phyloP scores from a whole-genome alignment of 2,888 invertebrate species.

The Limnephilus lunatus region DNA sequence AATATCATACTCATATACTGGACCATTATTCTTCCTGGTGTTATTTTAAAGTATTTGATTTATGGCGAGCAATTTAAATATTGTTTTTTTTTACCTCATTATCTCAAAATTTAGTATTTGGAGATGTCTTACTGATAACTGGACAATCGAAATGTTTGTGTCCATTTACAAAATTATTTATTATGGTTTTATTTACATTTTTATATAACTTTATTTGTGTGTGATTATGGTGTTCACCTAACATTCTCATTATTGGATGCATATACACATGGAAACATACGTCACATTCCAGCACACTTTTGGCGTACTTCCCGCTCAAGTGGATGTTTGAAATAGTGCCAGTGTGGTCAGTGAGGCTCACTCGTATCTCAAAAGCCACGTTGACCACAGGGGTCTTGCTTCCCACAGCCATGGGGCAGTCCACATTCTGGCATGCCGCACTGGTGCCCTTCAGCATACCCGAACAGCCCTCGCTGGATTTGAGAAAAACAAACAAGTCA shows the following conservation, averaged over 20 bases:
- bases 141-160: too few relatives aligned
- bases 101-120: too few relatives aligned
- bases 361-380: constrained; percentile 78
- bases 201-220: not conserved
- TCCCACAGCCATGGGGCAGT: constrained; percentile 70
- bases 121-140: too few relatives aligned
- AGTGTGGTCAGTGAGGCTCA: constrained; percentile 83
- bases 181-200: too few relatives aligned
- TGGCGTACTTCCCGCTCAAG: constrained; percentile 78
- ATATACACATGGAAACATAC: constrained; percentile 71
- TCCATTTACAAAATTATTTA: too few relatives aligned
- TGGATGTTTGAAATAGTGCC: constrained; percentile 80
- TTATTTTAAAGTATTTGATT: too few relatives aligned
- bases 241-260: not conserved
- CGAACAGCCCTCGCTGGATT: constrained; percentile 67
- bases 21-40: too few relatives aligned
- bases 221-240: not conserved
- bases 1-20: too few relatives aligned
- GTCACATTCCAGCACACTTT: constrained; percentile 78
- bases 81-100: too few relatives aligned
- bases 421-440: constrained; percentile 70
- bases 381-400: constrained; percentile 69
- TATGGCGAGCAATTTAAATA: too few relatives aligned
- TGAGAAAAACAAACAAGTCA: constrained; percentile 35
- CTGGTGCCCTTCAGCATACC: constrained; percentile 66